Evolutionary conservation across 2,113 vertebrate species (phyloP), one percentile per base, ranked within the genome.

Genomic region (Platycercus adscitus): DNA sequence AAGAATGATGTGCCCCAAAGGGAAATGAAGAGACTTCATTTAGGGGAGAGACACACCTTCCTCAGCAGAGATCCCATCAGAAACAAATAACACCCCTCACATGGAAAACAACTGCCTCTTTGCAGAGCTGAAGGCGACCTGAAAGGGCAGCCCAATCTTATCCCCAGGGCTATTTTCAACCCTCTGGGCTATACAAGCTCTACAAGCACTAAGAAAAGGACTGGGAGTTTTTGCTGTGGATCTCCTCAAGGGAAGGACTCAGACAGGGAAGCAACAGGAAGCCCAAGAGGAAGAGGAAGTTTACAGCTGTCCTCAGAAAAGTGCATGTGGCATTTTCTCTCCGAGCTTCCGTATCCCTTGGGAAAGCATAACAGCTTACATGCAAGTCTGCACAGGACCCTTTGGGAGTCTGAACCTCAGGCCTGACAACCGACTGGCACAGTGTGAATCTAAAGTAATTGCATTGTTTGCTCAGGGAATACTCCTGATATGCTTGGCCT

Each of bases 391-490:
- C 68, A 83, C 89, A 81, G 94, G 7, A 56, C 60, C 69, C 89
- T 63, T 4, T 10, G 86, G 90, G 95, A 91, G 70, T 2, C 66
- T 46, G 63, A 89, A 91, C 91, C 89, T 95, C 65, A 25, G 80
- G 86, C 66, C 89, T 95, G 95, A 81, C 86, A 84, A n/a, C 88
- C 78, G 47, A 17, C 72, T 66, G 79, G 82, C 76, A 66, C 3
- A 60, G 86, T 64, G 92, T 65, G 70, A 93, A 88, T 44, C 95
- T 88, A 28, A 88, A 96, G 85, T 86, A 95, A 97, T 91, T 96
- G 92, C 86, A 68, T 8, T 91, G 77, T 86, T 95, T 93, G 92
- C 93, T 78, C 80, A 88, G 86, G 93, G 93, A 95, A 90, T 90
- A 81, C 72, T 95, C 88, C 82, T 81, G 60, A 47, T 29, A 13